Percentiles rank a stretch among this genome's conserved stretches.
phyloP scores from a whole-genome alignment of 2,888 invertebrate species.

The Laspeyria flexula region DNA sequence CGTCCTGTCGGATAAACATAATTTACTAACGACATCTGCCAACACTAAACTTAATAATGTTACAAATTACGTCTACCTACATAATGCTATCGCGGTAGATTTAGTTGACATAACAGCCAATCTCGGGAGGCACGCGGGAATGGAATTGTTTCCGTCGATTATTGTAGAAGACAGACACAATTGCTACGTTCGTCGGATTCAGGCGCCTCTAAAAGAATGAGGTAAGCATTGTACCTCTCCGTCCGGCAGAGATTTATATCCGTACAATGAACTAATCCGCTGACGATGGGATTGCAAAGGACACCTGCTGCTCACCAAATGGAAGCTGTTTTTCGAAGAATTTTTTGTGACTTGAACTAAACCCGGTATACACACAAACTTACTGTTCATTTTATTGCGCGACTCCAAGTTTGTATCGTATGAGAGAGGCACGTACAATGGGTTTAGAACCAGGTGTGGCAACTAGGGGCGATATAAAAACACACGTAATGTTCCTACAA shows the following conservation, averaged over 20 bases:
- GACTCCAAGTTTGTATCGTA: conserved; percentile 23
- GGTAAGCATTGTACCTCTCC: conserved; percentile 60
- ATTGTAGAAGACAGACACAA: conserved; percentile 49
- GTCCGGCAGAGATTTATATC: conserved; percentile 69
- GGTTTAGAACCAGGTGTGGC: conserved; percentile 27
- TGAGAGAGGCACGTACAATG: conserved; percentile 30
- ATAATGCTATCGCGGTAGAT: conserved; percentile 52
- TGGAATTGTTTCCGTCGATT: conserved; percentile 50
- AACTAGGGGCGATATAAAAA: conserved; percentile 23
- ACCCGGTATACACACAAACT: conserved; percentile 29
- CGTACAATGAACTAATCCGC: conserved; percentile 75
- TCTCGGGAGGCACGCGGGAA: conserved; percentile 36
- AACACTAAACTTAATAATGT: conserved; percentile 69
- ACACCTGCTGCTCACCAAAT: conserved; percentile 78
- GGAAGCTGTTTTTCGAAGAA: conserved; percentile 61
- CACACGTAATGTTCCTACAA: conserved; percentile 4
- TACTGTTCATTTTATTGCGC: conserved; percentile 35
- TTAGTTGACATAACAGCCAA: conserved; percentile 53
- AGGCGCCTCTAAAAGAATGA: conserved; percentile 56
- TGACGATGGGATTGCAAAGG: conserved; percentile 76
- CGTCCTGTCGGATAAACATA: conserved; percentile 76
- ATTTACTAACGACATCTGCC: conserved; percentile 77
- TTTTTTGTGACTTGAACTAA: conserved; percentile 47
- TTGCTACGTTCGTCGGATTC: conserved; percentile 30
- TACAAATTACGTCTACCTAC: conserved; percentile 58